Evolutionary conservation across 2,113 vertebrate genomes (phyloP).

Genomic region (Paradoxurus hermaphroditus): DNA sequence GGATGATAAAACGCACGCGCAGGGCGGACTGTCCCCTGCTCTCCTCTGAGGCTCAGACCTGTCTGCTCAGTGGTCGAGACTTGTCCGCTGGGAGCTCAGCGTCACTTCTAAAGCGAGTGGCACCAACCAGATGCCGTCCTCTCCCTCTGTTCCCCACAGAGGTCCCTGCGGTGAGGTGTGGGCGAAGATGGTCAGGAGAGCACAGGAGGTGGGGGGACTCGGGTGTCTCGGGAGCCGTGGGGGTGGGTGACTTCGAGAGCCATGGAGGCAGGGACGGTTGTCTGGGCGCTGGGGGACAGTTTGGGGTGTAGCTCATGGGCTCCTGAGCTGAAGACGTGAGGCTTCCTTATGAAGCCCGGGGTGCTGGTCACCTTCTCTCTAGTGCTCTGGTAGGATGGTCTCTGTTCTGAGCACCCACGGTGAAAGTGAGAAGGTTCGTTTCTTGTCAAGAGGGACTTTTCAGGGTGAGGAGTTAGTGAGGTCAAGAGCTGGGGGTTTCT

Average conservation of each 20-base stretch:
- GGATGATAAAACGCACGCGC: not conserved
- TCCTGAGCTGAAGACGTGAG: not conserved
- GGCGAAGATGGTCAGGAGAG: not conserved
- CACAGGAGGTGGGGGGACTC: not conserved
- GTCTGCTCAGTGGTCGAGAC: not conserved
- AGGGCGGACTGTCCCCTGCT: not conserved
- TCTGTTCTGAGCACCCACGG: not conserved
- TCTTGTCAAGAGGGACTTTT: not conserved
- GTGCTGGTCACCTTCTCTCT: not conserved
- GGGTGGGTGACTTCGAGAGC: not conserved
- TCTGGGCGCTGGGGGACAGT: not conserved
- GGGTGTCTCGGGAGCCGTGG: no score
- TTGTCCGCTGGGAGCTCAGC: not conserved
- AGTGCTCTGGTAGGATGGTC: not conserved
- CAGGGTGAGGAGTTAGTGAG: not conserved
- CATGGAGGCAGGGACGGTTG: not conserved
- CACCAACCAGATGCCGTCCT: not conserved
- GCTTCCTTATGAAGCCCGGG: not conserved
- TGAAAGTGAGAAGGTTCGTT: not conserved
- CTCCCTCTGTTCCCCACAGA: not conserved
- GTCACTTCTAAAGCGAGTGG: not conserved
- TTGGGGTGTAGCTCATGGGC: rapidly evolving
- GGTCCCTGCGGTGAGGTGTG: not conserved
- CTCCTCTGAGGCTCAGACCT: not conserved
- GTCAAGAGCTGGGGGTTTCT: not conserved